Conservation (phyloP, 1,140 invertebrate species). For the Nylanderia fulva region DNA sequence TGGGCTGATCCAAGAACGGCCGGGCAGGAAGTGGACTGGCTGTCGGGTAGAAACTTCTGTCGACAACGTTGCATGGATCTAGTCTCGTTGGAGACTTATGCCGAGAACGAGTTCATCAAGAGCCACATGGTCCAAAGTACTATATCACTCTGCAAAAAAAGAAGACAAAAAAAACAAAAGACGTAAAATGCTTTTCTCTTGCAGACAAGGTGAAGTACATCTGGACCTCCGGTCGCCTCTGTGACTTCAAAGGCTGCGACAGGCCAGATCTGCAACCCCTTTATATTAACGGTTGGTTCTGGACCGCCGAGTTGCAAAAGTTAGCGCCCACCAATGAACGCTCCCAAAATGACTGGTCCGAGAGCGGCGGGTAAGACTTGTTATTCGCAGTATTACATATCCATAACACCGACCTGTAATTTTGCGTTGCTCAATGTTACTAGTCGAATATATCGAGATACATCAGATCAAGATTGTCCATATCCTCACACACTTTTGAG, state of each 20-base stretch:
- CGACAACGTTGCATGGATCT: conserved; percentile 94
- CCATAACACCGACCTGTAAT: neutral
- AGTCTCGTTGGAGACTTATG: conserved; percentile 92
- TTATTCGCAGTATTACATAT: neutral
- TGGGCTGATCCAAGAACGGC: conserved; percentile 91
- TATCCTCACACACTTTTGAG: conserved; percentile 11
- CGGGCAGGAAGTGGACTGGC: conserved; percentile 92
- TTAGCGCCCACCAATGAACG: conserved; percentile 91
- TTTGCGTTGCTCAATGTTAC: neutral
- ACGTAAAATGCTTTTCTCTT: conserved; percentile 50
- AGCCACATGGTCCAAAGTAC: conserved; percentile 90
- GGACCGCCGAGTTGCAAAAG: conserved; percentile 93
- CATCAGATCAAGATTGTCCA: neutral
- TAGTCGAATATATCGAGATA: neutral
- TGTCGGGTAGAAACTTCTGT: conserved; percentile 93
- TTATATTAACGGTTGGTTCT: conserved; percentile 94
- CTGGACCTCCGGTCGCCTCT: conserved; percentile 94
- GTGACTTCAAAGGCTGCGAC: conserved; percentile 94
- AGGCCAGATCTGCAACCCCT: conserved; percentile 91
- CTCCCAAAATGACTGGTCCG: conserved; percentile 93
- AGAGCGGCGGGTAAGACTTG: conserved; percentile 88
- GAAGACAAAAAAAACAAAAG: neutral
- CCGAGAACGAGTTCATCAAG: conserved; percentile 94
- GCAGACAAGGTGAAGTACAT: conserved; percentile 90
- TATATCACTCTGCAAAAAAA: neutral